Conservation (phyloP, 2,888 invertebrate genomes). For the Perdita meconis region DNA sequence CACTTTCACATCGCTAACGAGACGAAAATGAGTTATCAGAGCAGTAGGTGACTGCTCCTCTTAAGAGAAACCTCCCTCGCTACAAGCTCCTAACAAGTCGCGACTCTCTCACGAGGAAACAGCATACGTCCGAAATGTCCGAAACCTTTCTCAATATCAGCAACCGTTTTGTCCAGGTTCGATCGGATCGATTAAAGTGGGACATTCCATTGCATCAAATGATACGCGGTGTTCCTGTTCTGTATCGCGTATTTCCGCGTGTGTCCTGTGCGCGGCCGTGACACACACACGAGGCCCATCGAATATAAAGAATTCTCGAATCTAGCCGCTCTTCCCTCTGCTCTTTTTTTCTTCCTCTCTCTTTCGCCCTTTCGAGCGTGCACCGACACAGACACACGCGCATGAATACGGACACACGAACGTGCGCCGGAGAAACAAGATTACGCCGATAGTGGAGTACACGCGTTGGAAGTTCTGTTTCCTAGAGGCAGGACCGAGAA, state of each 20-base stretch:
- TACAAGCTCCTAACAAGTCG: too few species aligned
- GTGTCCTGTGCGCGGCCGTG: conserved; percentile 22
- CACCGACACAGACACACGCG: too few species aligned
- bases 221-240: conserved; percentile 29
- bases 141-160: not conserved
- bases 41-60: too few species aligned
- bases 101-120: too few species aligned
- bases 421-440: conserved; percentile 76
- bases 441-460: conserved; percentile 75
- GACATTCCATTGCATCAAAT: conserved; percentile 13
- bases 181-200: not conserved
- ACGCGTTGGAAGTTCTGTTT: conserved; percentile 65
- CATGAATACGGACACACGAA: conserved; percentile 14
- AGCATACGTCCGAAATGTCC: not conserved
- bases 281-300: conserved; percentile 42
- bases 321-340: conserved; percentile 67
- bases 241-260: conserved; percentile 40
- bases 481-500: conserved; percentile 40
- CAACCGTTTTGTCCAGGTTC: not conserved
- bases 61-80: too few species aligned
- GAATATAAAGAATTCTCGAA: conserved; percentile 73
- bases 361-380: conserved; percentile 70
- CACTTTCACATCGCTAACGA: too few species aligned
- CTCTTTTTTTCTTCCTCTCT: conserved; percentile 63
- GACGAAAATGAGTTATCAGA: too few species aligned